These are phyloP conservation scores for Macheiramphus alcinus DNA, from an alignment of 2,113 vertebrate species.

Conservation along the genomic window DNA sequence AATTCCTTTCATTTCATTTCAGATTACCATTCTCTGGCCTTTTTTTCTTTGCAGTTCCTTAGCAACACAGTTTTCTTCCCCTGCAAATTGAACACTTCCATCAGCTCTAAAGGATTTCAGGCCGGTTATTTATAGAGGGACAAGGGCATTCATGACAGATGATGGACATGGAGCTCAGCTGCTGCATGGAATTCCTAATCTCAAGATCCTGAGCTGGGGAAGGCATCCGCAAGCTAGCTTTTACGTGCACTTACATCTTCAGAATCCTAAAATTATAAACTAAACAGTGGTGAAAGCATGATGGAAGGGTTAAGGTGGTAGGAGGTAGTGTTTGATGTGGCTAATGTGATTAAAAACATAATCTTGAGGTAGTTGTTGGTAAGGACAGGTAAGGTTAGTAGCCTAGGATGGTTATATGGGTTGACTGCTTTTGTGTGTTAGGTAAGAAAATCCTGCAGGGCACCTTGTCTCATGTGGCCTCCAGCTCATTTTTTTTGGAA, in stretches of 20 bases:
- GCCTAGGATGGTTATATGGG: background rate
- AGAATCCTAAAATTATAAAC: background rate
- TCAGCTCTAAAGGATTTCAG: background rate
- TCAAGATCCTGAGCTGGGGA: background rate
- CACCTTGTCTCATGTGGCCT: background rate
- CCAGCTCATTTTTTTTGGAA: background rate
- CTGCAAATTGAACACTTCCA: constrained; percentile 30
- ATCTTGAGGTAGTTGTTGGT: background rate
- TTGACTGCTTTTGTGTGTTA: background rate
- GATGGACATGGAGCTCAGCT: background rate
- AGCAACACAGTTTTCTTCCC: constrained; percentile 33
- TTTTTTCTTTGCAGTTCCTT: constrained; percentile 41
- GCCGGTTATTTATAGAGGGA: background rate
- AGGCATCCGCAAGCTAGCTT: background rate
- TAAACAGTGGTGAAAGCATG: background rate
- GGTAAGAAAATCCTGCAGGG: background rate
- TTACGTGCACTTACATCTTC: background rate
- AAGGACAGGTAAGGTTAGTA: background rate
- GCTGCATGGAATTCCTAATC: background rate
- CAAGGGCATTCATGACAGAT: background rate
- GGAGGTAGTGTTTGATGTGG: background rate
- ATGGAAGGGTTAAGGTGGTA: background rate
- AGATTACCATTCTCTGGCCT: background rate
- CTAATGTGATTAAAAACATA: background rate
- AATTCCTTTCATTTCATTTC: constrained; percentile 30